phyloP scores from a whole-genome alignment of 1,140 invertebrate genomes.

The Ceratoteleas bidentatus region DNA sequence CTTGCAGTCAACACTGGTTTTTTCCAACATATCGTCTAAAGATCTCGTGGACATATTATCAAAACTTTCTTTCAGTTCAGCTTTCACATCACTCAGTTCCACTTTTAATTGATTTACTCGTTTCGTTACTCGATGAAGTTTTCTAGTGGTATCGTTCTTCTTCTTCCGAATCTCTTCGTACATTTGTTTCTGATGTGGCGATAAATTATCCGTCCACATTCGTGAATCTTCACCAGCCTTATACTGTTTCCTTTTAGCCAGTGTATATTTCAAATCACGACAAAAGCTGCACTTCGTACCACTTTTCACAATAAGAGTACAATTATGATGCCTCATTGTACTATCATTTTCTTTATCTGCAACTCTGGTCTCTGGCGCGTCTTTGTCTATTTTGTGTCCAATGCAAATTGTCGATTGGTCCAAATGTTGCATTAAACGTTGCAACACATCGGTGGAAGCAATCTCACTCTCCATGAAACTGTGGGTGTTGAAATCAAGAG shows the following conservation, averaged over 20 bases:
- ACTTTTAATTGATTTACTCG: no score
- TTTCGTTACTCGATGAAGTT: no score
- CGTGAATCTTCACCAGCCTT: background rate
- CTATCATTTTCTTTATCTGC: background rate
- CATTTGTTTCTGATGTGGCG: no score
- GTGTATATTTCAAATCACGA: background rate
- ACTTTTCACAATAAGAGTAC: background rate
- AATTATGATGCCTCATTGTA: background rate
- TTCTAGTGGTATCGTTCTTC: no score
- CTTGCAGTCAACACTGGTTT: background rate
- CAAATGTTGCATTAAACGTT: background rate
- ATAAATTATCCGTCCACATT: no score
- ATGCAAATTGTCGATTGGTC: background rate
- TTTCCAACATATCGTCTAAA: background rate
- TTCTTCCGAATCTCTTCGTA: no score
- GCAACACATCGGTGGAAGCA: background rate
- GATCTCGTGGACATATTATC: background rate
- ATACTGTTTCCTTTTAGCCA: background rate
- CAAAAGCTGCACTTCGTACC: background rate
- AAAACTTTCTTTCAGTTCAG: no score
- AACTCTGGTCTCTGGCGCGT: background rate
- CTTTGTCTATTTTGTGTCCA: background rate
- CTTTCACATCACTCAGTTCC: no score
- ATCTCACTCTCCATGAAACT: background rate
- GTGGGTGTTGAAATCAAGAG: background rate